Base-by-base conservation (phyloP, 2,797 vertebrate genomes). In the Pangasius krempfi region DNA sequence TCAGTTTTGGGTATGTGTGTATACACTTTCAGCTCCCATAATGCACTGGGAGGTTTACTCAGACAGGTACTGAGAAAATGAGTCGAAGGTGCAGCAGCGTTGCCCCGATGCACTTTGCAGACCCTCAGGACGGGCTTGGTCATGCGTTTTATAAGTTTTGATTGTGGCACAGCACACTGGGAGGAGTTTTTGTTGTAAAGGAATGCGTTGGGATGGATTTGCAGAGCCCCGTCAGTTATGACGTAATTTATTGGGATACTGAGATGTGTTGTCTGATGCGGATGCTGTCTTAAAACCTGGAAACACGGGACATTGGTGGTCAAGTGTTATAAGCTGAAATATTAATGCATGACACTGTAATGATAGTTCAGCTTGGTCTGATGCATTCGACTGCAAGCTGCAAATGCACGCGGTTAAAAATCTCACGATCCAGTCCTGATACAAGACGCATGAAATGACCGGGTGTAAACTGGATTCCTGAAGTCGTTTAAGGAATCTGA, bases 31-130 rank as follows among this genome's bases (percentile, higher is more conserved):
- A 81, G 50, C 78, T 90, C 86, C 87, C 70, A 82, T 82, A 78
- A 50, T 84, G 50, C 79, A 86, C 81, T 87, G 88, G 70, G 80
- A 86, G 86, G 90, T 89, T 91, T 86, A 86, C 75, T 83, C 89
- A 89, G 86, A 90, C 82, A 85, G 64, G 58, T 70, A 64, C 85
- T 75, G 78, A 73, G 72, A 5, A 16, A 68, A 30, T 68, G n/a
- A 70, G 25, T 62, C 9, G 60, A 25, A 62, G 58, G 58, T 2
- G 58, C 58, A 25, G 58, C 58, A 25, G 30, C 66, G 66, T 12
- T 33, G 13, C 14, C 66, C 66, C 1, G 16, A 44, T 9, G 37
- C 33, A 20, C 20, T 12, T 25, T 3, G 18, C 40, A 44, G 33
- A 72, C 16, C 68, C 68, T 75, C 73, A 44, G 33, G 68, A 37